Evolutionary conservation across 2,113 vertebrate species (phyloP), one percentile per base, ranked within the genome.

Genomic region (Megaptera novaeangliae): DNA sequence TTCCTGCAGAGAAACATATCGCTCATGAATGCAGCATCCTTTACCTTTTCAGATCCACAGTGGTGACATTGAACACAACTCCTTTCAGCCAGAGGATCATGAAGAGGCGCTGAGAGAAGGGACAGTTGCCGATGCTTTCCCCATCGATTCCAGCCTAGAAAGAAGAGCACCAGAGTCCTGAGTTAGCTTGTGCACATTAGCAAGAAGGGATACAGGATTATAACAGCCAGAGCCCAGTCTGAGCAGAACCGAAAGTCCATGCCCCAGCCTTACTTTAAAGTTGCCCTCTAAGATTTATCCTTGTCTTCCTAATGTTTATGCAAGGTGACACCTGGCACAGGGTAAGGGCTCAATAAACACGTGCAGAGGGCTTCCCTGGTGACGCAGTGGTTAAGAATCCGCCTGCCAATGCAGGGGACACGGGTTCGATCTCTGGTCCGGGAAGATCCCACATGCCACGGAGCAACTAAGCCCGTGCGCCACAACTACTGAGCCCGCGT

Each of bases 71-170:
- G 98, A 99, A 99, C 88, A 99, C 99, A 2, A 99, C 99, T 15
- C 99, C 99, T 98, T 99, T 99, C 88, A 99, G 99, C 99, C 99
- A 99, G 71, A 99, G 99, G 97, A 99, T 99, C 99, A 99, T 99
- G 96, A 99, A 99, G 95, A 99, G 99, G 31, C 99, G 99, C 96
- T 99, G 99, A 85, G 99, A 99, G 98, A 99, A 99, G 0, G 99
- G 99, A 97, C 99, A 99, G 98, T 99, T 99, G 91, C 99, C 99
- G 44, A 99, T 99, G 98, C 99, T 99, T 98, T 99, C 99, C 3
- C 99, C 99, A 98, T 99, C 99, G 39, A 98, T 99, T 46, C 99
- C 99, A 0, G 99, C 99, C 99, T 99, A 97, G 27, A 93, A 72
- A 68, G 93, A 2, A 66, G 36, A 97, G 92, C 93, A 46, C 52